Base-by-base conservation (phyloP, 2,888 invertebrate species). In the Dryomyza anilis region DNA sequence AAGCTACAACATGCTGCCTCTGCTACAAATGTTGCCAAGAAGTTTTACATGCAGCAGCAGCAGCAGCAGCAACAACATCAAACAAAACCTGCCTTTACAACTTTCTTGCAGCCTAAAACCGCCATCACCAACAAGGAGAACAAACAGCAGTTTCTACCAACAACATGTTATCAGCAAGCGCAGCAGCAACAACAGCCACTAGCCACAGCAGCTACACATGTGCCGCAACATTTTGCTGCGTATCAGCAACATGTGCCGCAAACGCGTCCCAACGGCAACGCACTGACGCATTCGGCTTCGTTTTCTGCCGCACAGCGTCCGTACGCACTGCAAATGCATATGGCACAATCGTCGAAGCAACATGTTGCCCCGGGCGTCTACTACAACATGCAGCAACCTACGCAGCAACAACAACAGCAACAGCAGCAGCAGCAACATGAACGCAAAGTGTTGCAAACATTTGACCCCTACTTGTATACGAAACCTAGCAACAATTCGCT, bases 401-500 rank as follows among this genome's bases (percentile, higher is more conserved):
- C 43, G 52, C 67, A 72, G 48, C 76, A 64, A 63, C 64, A 64
- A n/a, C 70, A 66, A 45, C 62, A 67, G 63, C 64, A 56, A 48
- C 60, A 45, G 36, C 64, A 6, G 53, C 33, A 67, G 27, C 61
- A 69, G 25, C 70, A 73, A 60, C 68, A 71, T 23, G 79, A 78
- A 14, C 78, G 80, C 29, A 82, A 82, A 67, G 72, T 78, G 55
- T 69, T 82, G 60, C 81, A 80, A 69, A 78, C 80, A 56, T 81
- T 79, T 61, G 82, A 81, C 73, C 79, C 82, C 16, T 82, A 81
- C 67, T 73, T 77, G 33, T 81, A 81, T 71, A 74, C 74, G 21
- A 82, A 82, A 58, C 78, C 80, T 29, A 70, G 73, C 71, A 67
- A 67, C 62, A 14, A 67, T 63, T 68, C 66, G 19, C 43, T 57